Conservation (phyloP, 2,113 vertebrate species). For the Nettapus auritus region DNA sequence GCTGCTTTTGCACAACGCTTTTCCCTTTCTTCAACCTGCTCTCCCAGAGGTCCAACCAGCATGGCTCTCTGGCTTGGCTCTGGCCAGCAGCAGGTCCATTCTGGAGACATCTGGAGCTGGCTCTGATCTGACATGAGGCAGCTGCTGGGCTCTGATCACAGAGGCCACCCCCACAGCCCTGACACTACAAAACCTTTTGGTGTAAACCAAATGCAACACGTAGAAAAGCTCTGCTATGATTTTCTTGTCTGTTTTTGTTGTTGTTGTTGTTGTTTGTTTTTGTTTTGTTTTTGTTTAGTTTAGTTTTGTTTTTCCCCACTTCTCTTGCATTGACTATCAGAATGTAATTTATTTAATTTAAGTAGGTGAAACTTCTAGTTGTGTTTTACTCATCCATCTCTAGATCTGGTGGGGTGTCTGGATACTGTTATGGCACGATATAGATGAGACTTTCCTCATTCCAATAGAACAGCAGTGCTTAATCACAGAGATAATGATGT, state of each 20-base stretch:
- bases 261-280: too few species aligned
- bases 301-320: background rate
- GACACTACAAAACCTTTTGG: too few species aligned
- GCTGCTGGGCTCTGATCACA: background rate
- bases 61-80: background rate
- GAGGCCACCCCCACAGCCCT: too few species aligned
- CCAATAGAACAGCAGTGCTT: background rate
- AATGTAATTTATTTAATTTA: background rate
- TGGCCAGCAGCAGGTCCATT: background rate
- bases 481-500: constrained; percentile 19
- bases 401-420: background rate
- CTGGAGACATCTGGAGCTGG: background rate
- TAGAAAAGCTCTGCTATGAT: background rate
- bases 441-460: background rate
- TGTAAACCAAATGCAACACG: too few species aligned
- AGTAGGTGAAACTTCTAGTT: background rate
- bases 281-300: background rate
- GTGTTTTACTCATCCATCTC: background rate
- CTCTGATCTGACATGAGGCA: background rate
- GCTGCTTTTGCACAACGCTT: background rate
- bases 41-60: background rate
- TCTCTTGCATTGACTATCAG: background rate
- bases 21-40: background rate
- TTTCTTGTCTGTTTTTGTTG: background rate
- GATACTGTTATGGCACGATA: background rate